These are phyloP conservation scores for Eulemur coronatus DNA, from an alignment of 2,797 vertebrate genomes.

Conservation along the genomic window DNA sequence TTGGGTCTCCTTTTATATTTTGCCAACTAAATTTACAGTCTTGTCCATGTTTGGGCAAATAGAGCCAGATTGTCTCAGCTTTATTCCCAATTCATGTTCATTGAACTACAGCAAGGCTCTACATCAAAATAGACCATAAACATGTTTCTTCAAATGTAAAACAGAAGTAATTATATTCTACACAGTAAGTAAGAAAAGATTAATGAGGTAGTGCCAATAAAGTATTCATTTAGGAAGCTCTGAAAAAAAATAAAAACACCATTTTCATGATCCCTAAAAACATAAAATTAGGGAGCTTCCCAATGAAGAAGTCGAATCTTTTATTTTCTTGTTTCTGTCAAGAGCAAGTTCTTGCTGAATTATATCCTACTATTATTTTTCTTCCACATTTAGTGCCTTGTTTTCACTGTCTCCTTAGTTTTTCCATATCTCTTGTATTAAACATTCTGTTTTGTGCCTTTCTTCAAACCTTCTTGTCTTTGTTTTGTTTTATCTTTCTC, in stretches of 20 bases:
- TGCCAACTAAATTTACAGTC: constrained; percentile 6
- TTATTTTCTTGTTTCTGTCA: not conserved
- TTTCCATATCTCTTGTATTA: not conserved
- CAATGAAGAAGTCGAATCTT: not conserved
- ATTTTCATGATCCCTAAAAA: constrained; percentile 45
- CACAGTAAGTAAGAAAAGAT: constrained; percentile 52
- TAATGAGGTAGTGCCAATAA: constrained; percentile 27
- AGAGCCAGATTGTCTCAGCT: not conserved
- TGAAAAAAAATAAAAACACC: not conserved
- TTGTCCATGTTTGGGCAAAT: not conserved
- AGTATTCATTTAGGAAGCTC: constrained; percentile 48
- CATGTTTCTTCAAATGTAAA: constrained; percentile 58
- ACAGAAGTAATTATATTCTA: constrained; percentile 58
- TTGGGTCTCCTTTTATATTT: not conserved
- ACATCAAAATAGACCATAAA: constrained; percentile 54
- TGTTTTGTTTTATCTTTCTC: not conserved
- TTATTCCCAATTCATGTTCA: constrained; percentile 45
- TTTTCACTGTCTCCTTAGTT: not conserved
- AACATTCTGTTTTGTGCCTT: not conserved
- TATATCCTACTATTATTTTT: not conserved
- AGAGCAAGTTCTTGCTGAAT: not conserved
- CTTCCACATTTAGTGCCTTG: not conserved
- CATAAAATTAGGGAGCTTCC: not conserved
- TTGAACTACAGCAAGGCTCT: not conserved
- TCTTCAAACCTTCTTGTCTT: not conserved